Percentiles rank a stretch among this genome's conserved stretches.
Evolutionary conservation across 2,888 invertebrate species (phyloP).

Genomic region (Stenolophus ochropezus): DNA sequence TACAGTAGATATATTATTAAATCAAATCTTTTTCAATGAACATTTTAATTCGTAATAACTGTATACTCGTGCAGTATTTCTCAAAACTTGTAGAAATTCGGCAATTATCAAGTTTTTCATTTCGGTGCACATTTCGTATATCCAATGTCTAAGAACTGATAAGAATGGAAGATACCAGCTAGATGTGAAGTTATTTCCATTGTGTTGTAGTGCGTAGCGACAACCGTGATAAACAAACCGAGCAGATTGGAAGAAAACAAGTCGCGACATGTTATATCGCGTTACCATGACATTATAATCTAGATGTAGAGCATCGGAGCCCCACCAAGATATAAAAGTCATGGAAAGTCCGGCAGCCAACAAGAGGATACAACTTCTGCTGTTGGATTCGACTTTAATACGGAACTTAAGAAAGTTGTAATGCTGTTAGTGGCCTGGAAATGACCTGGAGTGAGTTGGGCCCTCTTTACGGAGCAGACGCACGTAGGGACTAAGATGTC

Average conservation of each 20-base stretch:
- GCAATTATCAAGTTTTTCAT: too few species aligned
- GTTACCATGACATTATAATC: slow-evolving; percentile 26
- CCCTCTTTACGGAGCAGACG: slow-evolving; percentile 24
- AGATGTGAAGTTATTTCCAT: background rate
- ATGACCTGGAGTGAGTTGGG: background rate
- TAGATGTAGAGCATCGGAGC: background rate
- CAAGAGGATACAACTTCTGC: slow-evolving; percentile 18
- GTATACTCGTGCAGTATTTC: too few species aligned
- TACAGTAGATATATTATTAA: too few species aligned
- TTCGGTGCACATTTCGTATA: too few species aligned
- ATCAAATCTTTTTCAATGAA: too few species aligned
- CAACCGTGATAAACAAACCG: background rate
- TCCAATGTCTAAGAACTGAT: too few species aligned
- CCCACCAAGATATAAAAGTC: background rate
- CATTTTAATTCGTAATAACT: too few species aligned
- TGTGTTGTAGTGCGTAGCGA: background rate
- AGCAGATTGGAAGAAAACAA: background rate
- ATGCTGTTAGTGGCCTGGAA: slow-evolving; percentile 30
- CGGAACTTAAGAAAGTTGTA: slow-evolving; percentile 28
- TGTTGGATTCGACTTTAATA: slow-evolving; percentile 17
- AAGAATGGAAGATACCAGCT: too few species aligned
- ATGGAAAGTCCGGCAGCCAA: background rate
- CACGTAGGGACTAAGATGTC: slow-evolving; percentile 12
- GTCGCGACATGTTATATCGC: background rate
- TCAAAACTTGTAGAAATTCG: too few species aligned